Conservation (phyloP, 2,888 invertebrate species). For the Lithophane semibrunnea region DNA sequence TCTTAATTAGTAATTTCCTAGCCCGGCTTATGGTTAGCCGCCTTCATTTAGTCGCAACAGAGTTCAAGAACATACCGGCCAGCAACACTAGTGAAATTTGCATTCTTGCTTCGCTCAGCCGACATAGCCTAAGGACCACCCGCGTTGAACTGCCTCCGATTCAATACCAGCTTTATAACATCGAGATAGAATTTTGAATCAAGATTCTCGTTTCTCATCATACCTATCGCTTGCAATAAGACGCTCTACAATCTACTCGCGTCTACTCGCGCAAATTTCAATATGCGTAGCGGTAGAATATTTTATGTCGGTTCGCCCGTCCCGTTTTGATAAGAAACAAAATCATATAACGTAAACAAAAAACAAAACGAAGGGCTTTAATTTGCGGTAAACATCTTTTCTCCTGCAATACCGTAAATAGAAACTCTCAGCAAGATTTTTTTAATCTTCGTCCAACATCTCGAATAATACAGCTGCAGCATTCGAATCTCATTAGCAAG, state of each 20-base stretch:
- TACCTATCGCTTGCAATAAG: slow-evolving; percentile 82
- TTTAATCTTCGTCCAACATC: slow-evolving; percentile 81
- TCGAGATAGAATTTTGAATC: slow-evolving; percentile 80
- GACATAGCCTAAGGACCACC: slow-evolving; percentile 88
- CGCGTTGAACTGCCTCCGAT: slow-evolving; percentile 82
- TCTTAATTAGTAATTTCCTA: slow-evolving; percentile 73
- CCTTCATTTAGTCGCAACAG: slow-evolving; percentile 75
- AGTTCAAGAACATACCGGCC: slow-evolving; percentile 80
- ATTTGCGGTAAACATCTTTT: slow-evolving; percentile 73
- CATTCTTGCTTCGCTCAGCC: slow-evolving; percentile 86
- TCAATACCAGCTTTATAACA: slow-evolving; percentile 86
- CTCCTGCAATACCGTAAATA: slow-evolving; percentile 70
- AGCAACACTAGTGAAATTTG: slow-evolving; percentile 87
- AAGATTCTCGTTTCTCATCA: slow-evolving; percentile 71
- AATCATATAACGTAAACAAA: slow-evolving; percentile 74
- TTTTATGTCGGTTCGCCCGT: slow-evolving; percentile 71
- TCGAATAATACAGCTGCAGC: slow-evolving; percentile 86
- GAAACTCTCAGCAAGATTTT: slow-evolving; percentile 74
- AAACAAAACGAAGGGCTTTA: slow-evolving; percentile 73
- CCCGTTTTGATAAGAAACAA: slow-evolving; percentile 70
- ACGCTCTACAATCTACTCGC: slow-evolving; percentile 82
- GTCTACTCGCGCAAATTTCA: slow-evolving; percentile 80
- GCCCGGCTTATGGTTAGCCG: slow-evolving; percentile 74
- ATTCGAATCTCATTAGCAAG: slow-evolving; percentile 89
- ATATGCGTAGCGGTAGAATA: slow-evolving; percentile 78